phyloP scores from a whole-genome alignment of 2,888 invertebrate genomes.

The Calameuta pallipes region DNA sequence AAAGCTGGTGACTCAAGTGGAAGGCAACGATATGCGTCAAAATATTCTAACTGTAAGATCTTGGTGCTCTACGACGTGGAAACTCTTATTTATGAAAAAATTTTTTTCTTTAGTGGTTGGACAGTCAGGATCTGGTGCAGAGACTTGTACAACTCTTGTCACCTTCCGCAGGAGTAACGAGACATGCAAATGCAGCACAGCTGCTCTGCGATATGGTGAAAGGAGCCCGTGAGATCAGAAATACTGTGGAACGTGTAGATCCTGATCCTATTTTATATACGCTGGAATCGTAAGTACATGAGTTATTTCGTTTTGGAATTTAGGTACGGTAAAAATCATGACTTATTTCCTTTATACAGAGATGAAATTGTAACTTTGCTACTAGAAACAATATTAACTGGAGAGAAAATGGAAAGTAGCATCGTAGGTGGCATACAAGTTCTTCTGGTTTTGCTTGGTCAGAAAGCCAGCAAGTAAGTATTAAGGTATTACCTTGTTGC shows the following conservation, averaged over 20 bases:
- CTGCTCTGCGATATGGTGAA: conserved; percentile 88
- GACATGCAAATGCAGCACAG: conserved; percentile 88
- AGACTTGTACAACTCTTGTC: conserved; percentile 77
- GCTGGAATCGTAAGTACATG: conserved; percentile 76
- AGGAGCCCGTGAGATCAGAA: conserved; percentile 72
- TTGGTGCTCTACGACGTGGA: conserved; percentile 5
- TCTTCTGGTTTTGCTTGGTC: conserved; percentile 78
- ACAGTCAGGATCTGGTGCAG: conserved; percentile 87
- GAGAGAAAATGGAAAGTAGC: conserved; percentile 75
- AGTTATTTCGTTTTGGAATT: neutral
- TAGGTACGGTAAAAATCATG: neutral
- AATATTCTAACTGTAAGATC: conserved; percentile 76
- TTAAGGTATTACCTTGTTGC: neutral
- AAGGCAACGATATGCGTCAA: conserved; percentile 78
- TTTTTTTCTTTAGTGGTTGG: conserved; percentile 80
- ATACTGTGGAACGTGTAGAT: conserved; percentile 72
- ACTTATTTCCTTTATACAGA: conserved; percentile 57
- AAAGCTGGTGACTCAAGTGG: conserved; percentile 86
- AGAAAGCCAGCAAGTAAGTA: conserved; percentile 66
- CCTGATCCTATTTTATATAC: conserved; percentile 79
- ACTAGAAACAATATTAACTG: conserved; percentile 80
- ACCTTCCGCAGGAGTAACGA: conserved; percentile 76
- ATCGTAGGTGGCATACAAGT: conserved; percentile 85
- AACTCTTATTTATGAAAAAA: conserved; percentile 4
- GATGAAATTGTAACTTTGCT: conserved; percentile 76